Evolutionary conservation across 2,113 vertebrate genomes (phyloP), one percentile per base, ranked within the genome.

Genomic region (Cavia porcellus): DNA sequence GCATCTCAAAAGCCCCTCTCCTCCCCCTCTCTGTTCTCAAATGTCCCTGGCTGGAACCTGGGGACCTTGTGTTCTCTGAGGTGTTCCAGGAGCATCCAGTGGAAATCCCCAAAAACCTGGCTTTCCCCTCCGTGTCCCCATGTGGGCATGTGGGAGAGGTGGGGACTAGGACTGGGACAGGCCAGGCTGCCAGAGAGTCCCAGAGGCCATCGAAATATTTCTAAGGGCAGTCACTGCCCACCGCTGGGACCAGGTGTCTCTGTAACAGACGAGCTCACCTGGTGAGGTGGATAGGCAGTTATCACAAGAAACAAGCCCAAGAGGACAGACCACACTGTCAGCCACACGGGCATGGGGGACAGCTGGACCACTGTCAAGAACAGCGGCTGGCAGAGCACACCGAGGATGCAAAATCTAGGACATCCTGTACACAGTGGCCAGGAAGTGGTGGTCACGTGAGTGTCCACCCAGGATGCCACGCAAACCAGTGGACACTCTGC

Each of bases 241-340:
- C 45, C 4, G 0, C 1, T 0, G 3, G 38, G 25, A 24, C n/a
- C 38, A 1, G 38, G 12, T 0, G 0, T 7, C 4, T 1, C 0
- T 0, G 2, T 1, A 24, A 2, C 0, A 3, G 50, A 38, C 0
- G 0, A 55, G 19, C 22, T 10, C 19, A 22, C 24, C 7, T 19
- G 10, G 9, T 0, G 2, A 5, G 28, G 70, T 0, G 3, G 38
- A 35, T 0, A 0, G 5, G 22, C 0, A 25, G 28, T 22, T 0
- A 0, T 0, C 3, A 2, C 42, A 0, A 0, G 2, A 5, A 14
- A 4, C 50, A 25, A 0, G 1, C 38, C 30, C 1, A 9, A 35
- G 28, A 62, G 61, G 84, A 17, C 7, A 11, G 42, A 17, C 59
- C 35, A 0, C 1, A 0, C 0, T 0, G 0, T 5, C 64, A 17